Conservation (phyloP, 2,888 invertebrate species). For the Dromius quadrimaculatus region DNA sequence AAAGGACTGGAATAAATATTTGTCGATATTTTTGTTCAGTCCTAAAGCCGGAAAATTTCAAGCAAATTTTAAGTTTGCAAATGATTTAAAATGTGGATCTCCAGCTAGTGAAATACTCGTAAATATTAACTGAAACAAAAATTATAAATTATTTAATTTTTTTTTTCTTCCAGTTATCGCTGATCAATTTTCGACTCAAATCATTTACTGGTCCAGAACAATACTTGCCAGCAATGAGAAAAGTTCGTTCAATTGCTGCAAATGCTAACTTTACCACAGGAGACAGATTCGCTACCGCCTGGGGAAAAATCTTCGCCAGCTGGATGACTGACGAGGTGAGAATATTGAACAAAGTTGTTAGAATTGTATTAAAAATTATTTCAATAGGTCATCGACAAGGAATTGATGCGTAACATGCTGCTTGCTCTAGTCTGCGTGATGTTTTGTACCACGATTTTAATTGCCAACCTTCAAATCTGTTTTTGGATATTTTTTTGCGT, state of each 20-base stretch:
- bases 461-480: constrained; percentile 82
- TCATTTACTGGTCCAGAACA: constrained; percentile 73
- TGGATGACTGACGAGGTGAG: constrained; percentile 84
- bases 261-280: constrained; percentile 72
- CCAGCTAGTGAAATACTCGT: constrained; percentile 71
- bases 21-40: constrained; percentile 80
- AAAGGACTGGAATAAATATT: constrained; percentile 71
- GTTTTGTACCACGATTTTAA: constrained; percentile 80
- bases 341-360: no score
- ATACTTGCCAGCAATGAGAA: constrained; percentile 82
- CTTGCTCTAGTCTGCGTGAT: constrained; percentile 83
- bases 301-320: constrained; percentile 79
- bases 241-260: constrained; percentile 70
- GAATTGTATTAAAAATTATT: constrained; percentile 35
- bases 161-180: constrained; percentile 67
- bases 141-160: background rate
- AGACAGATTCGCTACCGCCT: constrained; percentile 75
- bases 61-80: constrained; percentile 75
- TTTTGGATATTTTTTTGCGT: constrained; percentile 84
- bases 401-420: constrained; percentile 81
- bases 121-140: background rate
- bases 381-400: constrained; percentile 75
- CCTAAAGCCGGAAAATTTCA: constrained; percentile 77
- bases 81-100: constrained; percentile 73
- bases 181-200: constrained; percentile 74